phyloP scores from a whole-genome alignment of 2,888 invertebrate species.

The Nesidiocoris tenuis region DNA sequence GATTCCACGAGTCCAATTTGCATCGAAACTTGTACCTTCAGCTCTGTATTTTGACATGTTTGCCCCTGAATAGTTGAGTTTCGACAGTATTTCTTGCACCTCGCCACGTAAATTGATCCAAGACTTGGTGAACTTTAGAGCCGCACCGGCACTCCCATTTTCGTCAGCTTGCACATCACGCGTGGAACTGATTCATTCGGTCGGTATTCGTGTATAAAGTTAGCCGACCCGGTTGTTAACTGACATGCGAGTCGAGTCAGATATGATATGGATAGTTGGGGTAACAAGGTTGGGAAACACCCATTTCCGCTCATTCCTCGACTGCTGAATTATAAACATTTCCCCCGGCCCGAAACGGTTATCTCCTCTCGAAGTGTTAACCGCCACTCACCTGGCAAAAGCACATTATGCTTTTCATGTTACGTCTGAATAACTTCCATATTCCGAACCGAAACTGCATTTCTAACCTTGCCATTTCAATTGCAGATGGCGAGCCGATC shows the following conservation, averaged over 20 bases:
- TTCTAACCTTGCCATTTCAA: constrained; percentile 20
- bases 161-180: neutral
- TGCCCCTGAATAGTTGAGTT: no score
- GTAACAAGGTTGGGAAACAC: neutral
- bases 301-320: neutral
- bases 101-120: no score
- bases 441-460: constrained; percentile 2
- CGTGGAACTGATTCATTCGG: neutral
- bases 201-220: neutral
- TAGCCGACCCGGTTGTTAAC: neutral
- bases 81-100: no score
- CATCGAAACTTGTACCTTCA: no score
- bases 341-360: neutral
- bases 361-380: constrained; percentile 10
- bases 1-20: no score
- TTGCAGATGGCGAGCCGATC: constrained; percentile 83
- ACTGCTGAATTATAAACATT: neutral
- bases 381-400: neutral
- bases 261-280: neutral
- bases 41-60: no score
- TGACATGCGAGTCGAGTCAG: neutral
- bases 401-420: constrained; percentile 16
- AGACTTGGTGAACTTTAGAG: neutral
- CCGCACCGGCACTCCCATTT: neutral
- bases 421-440: constrained; percentile 18